Base-by-base conservation (phyloP, 1,140 invertebrate genomes). In the Cyclina sinensis region DNA sequence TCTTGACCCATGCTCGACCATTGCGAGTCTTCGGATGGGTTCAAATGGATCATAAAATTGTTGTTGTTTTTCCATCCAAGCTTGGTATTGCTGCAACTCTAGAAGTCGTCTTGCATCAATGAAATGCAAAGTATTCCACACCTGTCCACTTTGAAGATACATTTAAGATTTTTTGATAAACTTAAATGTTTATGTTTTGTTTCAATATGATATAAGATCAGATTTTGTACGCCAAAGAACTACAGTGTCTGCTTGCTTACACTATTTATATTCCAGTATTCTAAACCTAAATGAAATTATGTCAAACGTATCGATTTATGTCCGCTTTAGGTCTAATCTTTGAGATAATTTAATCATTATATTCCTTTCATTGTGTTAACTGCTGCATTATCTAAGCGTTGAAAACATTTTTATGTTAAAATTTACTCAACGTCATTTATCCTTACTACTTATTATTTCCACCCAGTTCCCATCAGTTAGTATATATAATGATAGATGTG, bases 401-500 rank as follows among this genome's bases (percentile, higher is more conserved):
- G 54, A 57, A n/a, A 27, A 57, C 24, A 18, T 4, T 57, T 18
- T 24, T n/a, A n/a, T n/a, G n/a, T n/a, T 9, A 5, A 57, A 18
- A 57, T 57, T n/a, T 57, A 57, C 54, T 57, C 5, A 9, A 57
- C 5, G 14, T 43, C 4, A 14, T 14, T 43, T 24, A 46, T 76
- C 73, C 39, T 46, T 48, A 76, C 39, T 48, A 46, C 30, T 37
- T 54, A 24, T 59, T 59, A 35, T 27, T 30, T 51, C 62, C 39
- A 35, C 16, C 82, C 24, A 84, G 5, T 70, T 70, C 43, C 4
- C 82, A 35, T 73, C 32, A 70, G 35, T 84, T 27, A n/a, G 24
- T 73, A 83, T 48, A 48, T 70, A 2, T 70, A 54, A 84, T 84
- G 82, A 84, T 84, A 84, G 54, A 84, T 84, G 32, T 24, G 46